Conservation (phyloP, 2,888 invertebrate genomes). For the Ophion costatus region DNA sequence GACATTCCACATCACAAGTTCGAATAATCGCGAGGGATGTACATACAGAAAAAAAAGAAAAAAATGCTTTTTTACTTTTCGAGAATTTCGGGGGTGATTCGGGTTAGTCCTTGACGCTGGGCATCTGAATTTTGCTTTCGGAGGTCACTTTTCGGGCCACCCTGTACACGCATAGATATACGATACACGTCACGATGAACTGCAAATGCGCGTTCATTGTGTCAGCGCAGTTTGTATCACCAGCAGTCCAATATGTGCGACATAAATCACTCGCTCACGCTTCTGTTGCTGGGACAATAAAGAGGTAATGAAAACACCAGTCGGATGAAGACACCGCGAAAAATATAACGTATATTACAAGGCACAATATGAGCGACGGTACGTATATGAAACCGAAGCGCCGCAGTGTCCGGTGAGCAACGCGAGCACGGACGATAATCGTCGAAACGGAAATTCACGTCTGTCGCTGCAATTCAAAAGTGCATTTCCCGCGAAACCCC, state of each 20-base stretch:
- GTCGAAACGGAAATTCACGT: background rate
- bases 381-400: background rate
- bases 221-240: slow-evolving; percentile 57
- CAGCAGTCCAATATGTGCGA: slow-evolving; percentile 50
- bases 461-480: background rate
- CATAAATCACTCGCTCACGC: slow-evolving; percentile 63
- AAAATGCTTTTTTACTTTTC: too few relatives aligned
- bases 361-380: slow-evolving; percentile 21
- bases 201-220: slow-evolving; percentile 51
- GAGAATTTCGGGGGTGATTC: too few relatives aligned
- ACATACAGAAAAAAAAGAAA: too few relatives aligned
- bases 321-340: slow-evolving; percentile 19
- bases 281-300: slow-evolving; percentile 53
- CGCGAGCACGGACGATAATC: background rate
- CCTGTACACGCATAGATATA: slow-evolving; percentile 1
- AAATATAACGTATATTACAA: slow-evolving; percentile 33
- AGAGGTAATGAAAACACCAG: slow-evolving; percentile 50
- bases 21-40: too few relatives aligned
- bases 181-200: slow-evolving; percentile 11
- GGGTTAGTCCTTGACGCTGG: too few relatives aligned
- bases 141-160: background rate
- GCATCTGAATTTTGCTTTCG: too few relatives aligned
- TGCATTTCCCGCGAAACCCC: too few relatives aligned
- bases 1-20: too few relatives aligned
- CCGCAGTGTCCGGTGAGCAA: too few relatives aligned